Evolutionary conservation across 2,888 invertebrate species (phyloP).

Genomic region (Globia sparganii): DNA sequence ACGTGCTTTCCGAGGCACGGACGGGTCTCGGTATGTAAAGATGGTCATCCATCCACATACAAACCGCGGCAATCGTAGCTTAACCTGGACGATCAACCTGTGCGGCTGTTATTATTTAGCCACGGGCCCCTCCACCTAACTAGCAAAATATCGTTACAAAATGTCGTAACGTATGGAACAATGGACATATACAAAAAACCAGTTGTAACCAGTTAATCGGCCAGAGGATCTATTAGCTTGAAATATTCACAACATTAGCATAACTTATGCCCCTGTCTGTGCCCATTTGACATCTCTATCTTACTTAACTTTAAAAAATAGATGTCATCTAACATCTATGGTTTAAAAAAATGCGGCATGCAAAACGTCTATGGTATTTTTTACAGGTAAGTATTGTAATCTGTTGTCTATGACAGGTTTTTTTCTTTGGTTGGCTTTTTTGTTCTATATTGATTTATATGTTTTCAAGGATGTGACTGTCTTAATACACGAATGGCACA

Average conservation of each 20-base stretch:
- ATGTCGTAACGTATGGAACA: slow-evolving; percentile 34
- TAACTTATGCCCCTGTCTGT: slow-evolving; percentile 78
- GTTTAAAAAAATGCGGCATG: slow-evolving; percentile 50
- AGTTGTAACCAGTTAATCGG: slow-evolving; percentile 72
- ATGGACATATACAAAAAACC: slow-evolving; percentile 65
- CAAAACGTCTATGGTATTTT: slow-evolving; percentile 36
- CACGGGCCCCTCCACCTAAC: no score
- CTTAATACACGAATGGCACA: background rate
- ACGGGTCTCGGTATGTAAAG: no score
- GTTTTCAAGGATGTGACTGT: background rate
- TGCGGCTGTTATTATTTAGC: no score
- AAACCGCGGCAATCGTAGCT: no score
- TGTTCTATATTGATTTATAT: background rate
- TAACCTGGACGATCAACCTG: no score
- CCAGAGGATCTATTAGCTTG: slow-evolving; percentile 81
- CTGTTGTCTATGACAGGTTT: slow-evolving; percentile 10
- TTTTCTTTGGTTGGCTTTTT: background rate
- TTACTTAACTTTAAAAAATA: slow-evolving; percentile 61
- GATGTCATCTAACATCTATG: slow-evolving; percentile 48
- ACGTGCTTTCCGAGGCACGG: no score
- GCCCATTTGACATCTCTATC: slow-evolving; percentile 77
- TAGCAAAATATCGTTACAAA: background rate
- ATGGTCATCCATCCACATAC: no score
- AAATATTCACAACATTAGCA: slow-evolving; percentile 83
- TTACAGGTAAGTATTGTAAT: slow-evolving; percentile 30